A percentile compares a stretch with the other conserved stretches of the same genome.
Conservation (phyloP, 64 coral and sea anemone species). For the Montipora foliosa region DNA sequence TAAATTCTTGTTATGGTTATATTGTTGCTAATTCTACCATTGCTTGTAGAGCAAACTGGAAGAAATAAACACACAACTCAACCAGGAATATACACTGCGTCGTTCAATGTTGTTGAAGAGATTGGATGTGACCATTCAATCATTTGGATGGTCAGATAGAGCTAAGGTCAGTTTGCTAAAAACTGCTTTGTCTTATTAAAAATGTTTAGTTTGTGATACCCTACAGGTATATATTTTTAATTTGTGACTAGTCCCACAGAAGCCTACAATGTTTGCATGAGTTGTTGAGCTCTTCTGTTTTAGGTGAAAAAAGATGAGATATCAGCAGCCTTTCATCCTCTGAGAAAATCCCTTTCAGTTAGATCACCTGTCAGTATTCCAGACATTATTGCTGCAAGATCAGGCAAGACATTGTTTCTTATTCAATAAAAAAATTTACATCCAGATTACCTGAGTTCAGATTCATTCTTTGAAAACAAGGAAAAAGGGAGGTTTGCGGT, state of each 20-base stretch:
- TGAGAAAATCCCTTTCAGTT: conserved; percentile 68
- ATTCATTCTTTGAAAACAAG: too few species aligned
- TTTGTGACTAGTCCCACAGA: too few species aligned
- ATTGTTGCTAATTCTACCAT: neutral
- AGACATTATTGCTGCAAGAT: conserved; percentile 86
- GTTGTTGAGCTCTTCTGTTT: neutral
- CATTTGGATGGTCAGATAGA: conserved; percentile 96
- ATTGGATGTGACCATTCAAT: conserved; percentile 95
- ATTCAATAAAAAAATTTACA: neutral
- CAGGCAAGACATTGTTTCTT: conserved; percentile 63
- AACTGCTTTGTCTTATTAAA: too few species aligned
- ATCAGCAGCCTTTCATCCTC: conserved; percentile 79
- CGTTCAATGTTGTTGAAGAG: conserved; percentile 94
- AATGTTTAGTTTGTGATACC: too few species aligned
- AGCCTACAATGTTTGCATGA: neutral
- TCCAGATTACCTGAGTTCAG: too few species aligned
- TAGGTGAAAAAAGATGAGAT: conserved; percentile 96
- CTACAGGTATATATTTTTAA: too few species aligned
- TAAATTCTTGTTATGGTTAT: too few species aligned
- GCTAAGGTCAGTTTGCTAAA: conserved; percentile 72
- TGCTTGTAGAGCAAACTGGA: conserved; percentile 74
- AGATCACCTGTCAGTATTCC: conserved; percentile 81
- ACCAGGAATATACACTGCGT: conserved; percentile 85
- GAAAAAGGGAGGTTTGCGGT: too few species aligned
- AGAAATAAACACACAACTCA: conserved; percentile 84